Evolutionary conservation across 2,888 invertebrate species (phyloP).

Genomic region (Drosophila nr. medialis): DNA sequence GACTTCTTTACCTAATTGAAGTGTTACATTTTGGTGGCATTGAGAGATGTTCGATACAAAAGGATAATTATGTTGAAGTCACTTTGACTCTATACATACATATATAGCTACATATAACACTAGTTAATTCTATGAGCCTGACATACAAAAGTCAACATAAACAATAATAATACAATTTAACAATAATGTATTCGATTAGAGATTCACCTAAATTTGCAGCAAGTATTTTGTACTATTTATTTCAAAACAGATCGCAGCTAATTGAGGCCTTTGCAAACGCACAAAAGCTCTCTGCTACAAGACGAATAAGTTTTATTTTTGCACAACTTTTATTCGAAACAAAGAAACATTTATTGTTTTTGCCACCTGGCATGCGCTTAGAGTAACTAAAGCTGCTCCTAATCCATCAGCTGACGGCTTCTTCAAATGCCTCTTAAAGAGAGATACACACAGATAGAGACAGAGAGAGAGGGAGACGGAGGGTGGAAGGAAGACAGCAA

Average conservation of each 20-base stretch:
- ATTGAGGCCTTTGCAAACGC: background rate
- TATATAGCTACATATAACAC: background rate
- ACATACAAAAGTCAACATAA: background rate
- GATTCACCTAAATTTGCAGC: background rate
- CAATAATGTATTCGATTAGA: background rate
- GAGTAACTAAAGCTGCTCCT: background rate
- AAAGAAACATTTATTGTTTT: background rate
- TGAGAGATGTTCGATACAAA: conserved; percentile 3
- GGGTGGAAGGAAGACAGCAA: background rate
- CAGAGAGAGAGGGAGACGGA: background rate
- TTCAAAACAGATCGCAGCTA: background rate
- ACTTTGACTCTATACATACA: too few relatives aligned
- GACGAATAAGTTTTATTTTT: background rate
- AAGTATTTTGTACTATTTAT: background rate
- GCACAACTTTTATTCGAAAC: background rate
- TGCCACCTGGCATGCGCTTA: conserved; percentile 13
- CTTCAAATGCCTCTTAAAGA: conserved; percentile 2
- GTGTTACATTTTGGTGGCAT: conserved; percentile 19
- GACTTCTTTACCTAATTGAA: conserved; percentile 11
- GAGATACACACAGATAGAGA: background rate
- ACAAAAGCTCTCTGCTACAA: conserved; percentile 2
- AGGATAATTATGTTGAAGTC: conserved; percentile 5
- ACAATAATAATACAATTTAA: background rate
- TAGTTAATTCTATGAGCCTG: too few relatives aligned
- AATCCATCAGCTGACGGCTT: conserved; percentile 1